Evolutionary conservation across 2,113 vertebrate species (phyloP), one percentile per base, ranked within the genome.

Genomic region (Strigops habroptila): DNA sequence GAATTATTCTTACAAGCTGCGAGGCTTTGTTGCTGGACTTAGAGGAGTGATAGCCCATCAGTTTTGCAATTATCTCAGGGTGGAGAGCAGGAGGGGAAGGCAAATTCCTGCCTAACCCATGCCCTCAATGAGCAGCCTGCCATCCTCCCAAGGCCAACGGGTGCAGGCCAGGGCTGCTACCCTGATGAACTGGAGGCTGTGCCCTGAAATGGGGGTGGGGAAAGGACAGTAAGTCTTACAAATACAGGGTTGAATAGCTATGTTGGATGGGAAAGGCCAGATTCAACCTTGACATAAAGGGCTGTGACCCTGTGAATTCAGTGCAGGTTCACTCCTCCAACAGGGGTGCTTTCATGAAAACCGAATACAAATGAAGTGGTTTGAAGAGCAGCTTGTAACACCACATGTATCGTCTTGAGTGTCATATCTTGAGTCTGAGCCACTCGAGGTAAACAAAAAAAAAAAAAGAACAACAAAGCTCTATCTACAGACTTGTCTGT

Each of bases 21-120:
- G 15, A 86, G 41, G 27, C 28, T 93, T 94, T 96, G 83, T 90
- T 85, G 74, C 44, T 94, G 92, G 85, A 89, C 88, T 89, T 79
- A 69, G 53, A 96, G 67, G 86, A 89, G 65, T 86, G 49, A 86
- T 46, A 91, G 65, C 14, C 44, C 91, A 94, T 82, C 83, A 30
- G 65, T 76, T 94, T 69, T 3, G 4, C 44, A 91, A 49, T 59
- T 91, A 52, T 62, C 48, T 87, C 19, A 82, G 63, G 22, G 55
- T 60, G 44, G 30, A 82, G 63, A 94, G 46, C 67, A 46, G 55
- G 55, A 91, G 76, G 79, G 35, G 57, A 71, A 87, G 89, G 69
- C 90, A 75, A 88, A 93, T 51, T 88, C 64, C 64, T 82, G 37
- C 51, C 68, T 90, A 64, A 68, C 53, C 52, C 28, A 53, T 89